These are phyloP conservation scores for Ephestia elutella DNA, from an alignment of 1,140 invertebrate genomes.

Conservation along the genomic window DNA sequence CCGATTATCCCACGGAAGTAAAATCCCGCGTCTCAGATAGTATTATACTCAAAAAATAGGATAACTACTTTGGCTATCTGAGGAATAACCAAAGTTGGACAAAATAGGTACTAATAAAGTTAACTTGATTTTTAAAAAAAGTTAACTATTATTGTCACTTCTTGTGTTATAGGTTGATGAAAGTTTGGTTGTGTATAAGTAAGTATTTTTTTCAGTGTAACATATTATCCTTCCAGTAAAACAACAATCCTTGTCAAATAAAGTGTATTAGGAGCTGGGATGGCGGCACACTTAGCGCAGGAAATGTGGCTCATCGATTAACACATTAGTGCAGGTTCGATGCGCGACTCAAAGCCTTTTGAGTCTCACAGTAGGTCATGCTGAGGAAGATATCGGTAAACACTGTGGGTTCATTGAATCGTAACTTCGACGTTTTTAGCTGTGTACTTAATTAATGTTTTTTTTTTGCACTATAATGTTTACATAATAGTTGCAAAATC, in stretches of 20 bases:
- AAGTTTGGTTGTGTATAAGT: no score
- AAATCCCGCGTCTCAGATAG: no score
- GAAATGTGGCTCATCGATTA: constrained; percentile 37
- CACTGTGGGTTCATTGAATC: neutral
- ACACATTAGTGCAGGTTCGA: constrained; percentile 33
- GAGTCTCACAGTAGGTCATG: constrained; percentile 5
- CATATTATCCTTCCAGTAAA: constrained; percentile 5
- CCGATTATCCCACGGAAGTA: no score
- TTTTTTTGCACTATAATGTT: no score
- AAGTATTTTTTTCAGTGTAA: no score
- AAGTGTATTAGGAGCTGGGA: constrained; percentile 28
- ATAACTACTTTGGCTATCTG: no score
- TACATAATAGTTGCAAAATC: no score
- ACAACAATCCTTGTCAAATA: constrained; percentile 18
- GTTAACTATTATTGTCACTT: neutral
- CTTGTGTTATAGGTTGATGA: no score
- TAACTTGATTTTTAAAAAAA: no score
- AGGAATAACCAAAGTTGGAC: no score
- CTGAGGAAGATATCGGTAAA: neutral
- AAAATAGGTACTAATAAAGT: no score
- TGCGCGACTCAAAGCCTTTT: constrained; percentile 20
- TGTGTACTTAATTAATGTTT: neutral
- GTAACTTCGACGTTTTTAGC: neutral
- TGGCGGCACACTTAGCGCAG: constrained; percentile 23
- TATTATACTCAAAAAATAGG: no score